Base-by-base conservation (phyloP, 2,888 invertebrate genomes). In the Synergus umbraculus region DNA sequence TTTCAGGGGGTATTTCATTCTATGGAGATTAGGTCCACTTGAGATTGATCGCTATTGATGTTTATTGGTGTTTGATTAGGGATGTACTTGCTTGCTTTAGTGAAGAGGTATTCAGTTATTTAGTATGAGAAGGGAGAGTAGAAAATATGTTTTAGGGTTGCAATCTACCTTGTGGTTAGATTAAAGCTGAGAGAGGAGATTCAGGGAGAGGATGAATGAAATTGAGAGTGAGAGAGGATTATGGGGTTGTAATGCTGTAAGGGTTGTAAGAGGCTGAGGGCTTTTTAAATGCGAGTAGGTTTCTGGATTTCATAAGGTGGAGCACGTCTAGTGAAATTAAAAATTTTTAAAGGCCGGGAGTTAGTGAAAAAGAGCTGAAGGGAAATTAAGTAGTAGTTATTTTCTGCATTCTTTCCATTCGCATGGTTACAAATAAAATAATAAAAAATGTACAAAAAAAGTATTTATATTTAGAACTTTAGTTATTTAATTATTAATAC, bases 171-270 rank as follows among this genome's bases (percentile, higher is more conserved):
- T 22, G 29, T 22, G 69, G 69, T 13, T 46, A 49, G 67, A 67
- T 67, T 67, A 44, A 67, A 69, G 29, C 46, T 69, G 67, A 44
- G 44, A 7, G 12, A 18, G 22, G 67, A 18, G 44, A 44, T 43
- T 18, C 43, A 41, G 46, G 18, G 22, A 46, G 69, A 8, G 13
- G 46, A 18, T 18, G 29, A 66, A 3, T 43, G 44, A 66, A 66
- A 66, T 44, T 66, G 66, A 66, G 44, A 66, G 66, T 66, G 66
- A 69, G 44, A 69, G 22, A 18, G 69, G 69, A 69, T 69, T 69
- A 69, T 69, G 29, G 69, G 69, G 15, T 13, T 69, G 69, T 69
- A 69, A 69, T 69, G 49, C 49, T 69, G 18, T 60, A 22, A 60
- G 69, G 4, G 66, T 37, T 66, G 43, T 44, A 46, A 46, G 46